These are phyloP conservation scores for Neocrepidodera transversa DNA, from an alignment of 2,888 invertebrate genomes.

Conservation along the genomic window DNA sequence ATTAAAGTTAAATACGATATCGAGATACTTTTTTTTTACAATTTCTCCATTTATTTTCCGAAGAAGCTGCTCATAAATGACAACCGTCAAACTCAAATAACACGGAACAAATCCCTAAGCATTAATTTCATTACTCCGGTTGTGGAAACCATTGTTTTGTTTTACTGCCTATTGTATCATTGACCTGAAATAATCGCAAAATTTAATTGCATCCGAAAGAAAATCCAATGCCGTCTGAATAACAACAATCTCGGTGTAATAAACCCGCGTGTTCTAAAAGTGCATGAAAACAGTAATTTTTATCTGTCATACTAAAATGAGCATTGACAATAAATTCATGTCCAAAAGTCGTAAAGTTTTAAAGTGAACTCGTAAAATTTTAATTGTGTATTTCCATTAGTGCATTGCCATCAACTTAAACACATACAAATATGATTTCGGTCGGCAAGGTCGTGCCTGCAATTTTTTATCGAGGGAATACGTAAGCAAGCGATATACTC, in stretches of 20 bases:
- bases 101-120: no score
- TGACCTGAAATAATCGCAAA: conserved; percentile 30
- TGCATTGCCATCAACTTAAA: conserved; percentile 37
- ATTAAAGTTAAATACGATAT: no score
- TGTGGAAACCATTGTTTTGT: conserved; percentile 18
- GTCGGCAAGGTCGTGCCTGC: not conserved
- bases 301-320: conserved; percentile 39
- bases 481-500: no score
- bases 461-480: not conserved
- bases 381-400: conserved; percentile 43
- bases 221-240: conserved; percentile 30
- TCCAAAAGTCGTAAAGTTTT: conserved; percentile 37
- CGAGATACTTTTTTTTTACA: no score
- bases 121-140: no score
- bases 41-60: no score
- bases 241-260: conserved; percentile 31
- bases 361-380: conserved; percentile 42
- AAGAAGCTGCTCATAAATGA: no score
- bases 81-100: no score
- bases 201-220: conserved; percentile 32
- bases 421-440: conserved; percentile 31
- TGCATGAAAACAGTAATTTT: conserved; percentile 39
- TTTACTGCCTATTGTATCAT: conserved; percentile 22
- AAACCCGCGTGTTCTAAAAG: conserved; percentile 33
- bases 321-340: conserved; percentile 39